These are phyloP conservation scores for Eupithecia subumbrata DNA, from an alignment of 2,888 invertebrate genomes.

Conservation along the genomic window DNA sequence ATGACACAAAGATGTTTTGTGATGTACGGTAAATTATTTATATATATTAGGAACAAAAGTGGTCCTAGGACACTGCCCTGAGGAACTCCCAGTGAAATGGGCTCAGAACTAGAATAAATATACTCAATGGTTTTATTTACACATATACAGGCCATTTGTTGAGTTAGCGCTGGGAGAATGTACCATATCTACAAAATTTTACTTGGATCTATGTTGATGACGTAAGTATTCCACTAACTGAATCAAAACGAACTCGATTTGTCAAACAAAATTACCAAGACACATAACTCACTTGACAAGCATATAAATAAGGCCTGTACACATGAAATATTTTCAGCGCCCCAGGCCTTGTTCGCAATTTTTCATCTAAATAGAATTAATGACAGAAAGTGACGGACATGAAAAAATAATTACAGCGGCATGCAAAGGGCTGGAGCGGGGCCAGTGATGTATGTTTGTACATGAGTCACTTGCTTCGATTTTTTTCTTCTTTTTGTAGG, in stretches of 20 bases:
- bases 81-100: too few species aligned
- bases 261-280: conserved; percentile 10
- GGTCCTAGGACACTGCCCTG: too few species aligned
- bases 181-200: too few species aligned
- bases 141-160: too few species aligned
- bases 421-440: conserved; percentile 65
- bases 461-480: conserved; percentile 8
- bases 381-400: conserved; percentile 40
- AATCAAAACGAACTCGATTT: conserved; percentile 3
- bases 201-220: too few species aligned
- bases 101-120: too few species aligned
- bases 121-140: too few species aligned
- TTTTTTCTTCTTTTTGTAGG: background rate
- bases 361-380: conserved; percentile 41
- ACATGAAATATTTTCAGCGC: conserved; percentile 22
- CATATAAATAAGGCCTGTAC: conserved; percentile 15
- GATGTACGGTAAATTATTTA: too few species aligned
- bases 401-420: conserved; percentile 61
- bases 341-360: conserved; percentile 29
- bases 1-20: too few species aligned
- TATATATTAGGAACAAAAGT: too few species aligned
- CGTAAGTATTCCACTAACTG: background rate
- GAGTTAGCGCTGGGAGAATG: too few species aligned
- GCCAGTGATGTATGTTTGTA: conserved; percentile 34
- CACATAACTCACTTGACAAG: conserved; percentile 14